A percentile compares a stretch with the other conserved stretches of the same genome.
Conservation (phyloP, 2,888 invertebrate species). For the Allophyes oxyacanthae region DNA sequence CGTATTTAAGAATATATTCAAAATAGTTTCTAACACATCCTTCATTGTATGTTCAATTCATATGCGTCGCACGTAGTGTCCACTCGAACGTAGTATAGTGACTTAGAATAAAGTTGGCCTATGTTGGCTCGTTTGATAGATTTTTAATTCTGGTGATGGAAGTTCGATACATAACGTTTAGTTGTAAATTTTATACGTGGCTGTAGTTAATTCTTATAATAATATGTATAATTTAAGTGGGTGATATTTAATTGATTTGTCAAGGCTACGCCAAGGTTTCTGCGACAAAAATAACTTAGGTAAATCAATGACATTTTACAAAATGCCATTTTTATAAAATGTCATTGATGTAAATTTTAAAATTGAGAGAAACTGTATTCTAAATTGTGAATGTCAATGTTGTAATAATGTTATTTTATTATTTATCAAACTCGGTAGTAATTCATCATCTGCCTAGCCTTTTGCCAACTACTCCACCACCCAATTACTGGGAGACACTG, state of each 20-base stretch:
- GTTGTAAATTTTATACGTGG: constrained; percentile 15
- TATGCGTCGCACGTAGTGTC: constrained; percentile 37
- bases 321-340: too few species aligned
- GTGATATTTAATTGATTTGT: constrained; percentile 13
- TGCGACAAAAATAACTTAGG: neutral
- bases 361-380: too few species aligned
- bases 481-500: too few species aligned
- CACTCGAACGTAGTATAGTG: constrained; percentile 34
- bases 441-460: too few species aligned
- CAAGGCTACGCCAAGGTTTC: constrained; percentile 16
- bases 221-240: constrained; percentile 6
- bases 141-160: constrained; percentile 24
- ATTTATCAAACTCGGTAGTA: too few species aligned
- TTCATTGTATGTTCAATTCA: constrained; percentile 26
- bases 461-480: too few species aligned
- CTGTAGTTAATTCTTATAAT: neutral
- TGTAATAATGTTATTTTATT: too few species aligned
- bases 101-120: constrained; percentile 34
- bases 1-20: constrained; percentile 43
- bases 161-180: constrained; percentile 21
- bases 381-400: too few species aligned
- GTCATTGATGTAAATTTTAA: too few species aligned
- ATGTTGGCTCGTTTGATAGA: constrained; percentile 26
- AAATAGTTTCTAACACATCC: constrained; percentile 27
- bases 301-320: too few species aligned